Evolutionary conservation across 1,140 invertebrate species (phyloP).

Genomic region (Temnothorax curvispinosus): DNA sequence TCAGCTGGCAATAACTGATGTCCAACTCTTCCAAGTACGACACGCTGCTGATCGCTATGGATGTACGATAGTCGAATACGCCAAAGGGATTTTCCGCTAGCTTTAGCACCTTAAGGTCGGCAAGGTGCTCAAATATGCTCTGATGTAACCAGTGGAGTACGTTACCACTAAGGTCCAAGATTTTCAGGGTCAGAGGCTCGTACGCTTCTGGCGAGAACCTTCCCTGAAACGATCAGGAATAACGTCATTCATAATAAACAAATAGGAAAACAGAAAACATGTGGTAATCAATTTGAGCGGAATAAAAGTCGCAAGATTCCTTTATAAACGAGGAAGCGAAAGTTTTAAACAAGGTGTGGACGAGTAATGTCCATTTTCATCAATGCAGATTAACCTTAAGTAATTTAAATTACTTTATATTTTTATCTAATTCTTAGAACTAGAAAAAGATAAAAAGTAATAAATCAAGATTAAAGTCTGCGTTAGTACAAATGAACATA

Average conservation of each 20-base stretch:
- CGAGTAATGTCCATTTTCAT: too few species aligned
- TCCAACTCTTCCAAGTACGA: constrained; percentile 89
- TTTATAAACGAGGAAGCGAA: neutral
- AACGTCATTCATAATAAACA: neutral
- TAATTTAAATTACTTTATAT: too few species aligned
- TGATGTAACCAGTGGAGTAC: constrained; percentile 88
- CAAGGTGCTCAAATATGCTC: constrained; percentile 91
- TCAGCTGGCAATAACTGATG: constrained; percentile 89
- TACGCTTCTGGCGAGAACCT: constrained; percentile 86
- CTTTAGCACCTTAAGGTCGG: constrained; percentile 88
- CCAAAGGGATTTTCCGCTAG: constrained; percentile 89
- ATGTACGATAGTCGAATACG: constrained; percentile 87
- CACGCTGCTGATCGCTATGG: constrained; percentile 88
- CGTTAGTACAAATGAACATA: too few species aligned
- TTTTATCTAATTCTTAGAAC: too few species aligned
- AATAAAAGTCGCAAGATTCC: neutral
- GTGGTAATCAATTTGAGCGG: neutral
- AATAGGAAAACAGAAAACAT: neutral
- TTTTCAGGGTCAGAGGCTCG: constrained; percentile 88
- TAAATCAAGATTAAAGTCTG: too few species aligned
- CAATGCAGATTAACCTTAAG: too few species aligned
- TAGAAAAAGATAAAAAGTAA: too few species aligned
- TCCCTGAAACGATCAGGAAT: constrained; percentile 85
- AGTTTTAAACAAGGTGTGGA: too few species aligned
- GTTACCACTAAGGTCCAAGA: constrained; percentile 89